These are phyloP conservation scores for Drosophila baimaii DNA, from an alignment of 1,140 invertebrate genomes.

Conservation along the genomic window DNA sequence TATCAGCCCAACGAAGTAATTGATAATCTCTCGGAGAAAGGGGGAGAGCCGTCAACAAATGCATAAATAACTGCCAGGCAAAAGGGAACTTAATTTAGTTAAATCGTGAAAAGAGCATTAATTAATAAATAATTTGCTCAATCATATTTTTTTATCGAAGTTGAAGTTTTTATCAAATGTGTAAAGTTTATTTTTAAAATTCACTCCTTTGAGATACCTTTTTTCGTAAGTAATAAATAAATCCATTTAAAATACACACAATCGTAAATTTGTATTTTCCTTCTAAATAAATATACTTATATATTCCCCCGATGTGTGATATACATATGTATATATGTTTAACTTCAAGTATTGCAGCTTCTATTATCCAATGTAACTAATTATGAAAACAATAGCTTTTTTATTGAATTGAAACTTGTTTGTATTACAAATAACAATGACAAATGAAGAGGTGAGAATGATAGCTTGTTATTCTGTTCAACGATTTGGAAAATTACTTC, in stretches of 20 bases:
- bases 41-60: constrained; percentile 1
- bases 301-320: no score
- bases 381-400: not conserved
- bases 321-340: no score
- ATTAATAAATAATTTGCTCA: not conserved
- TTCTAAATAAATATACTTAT: no score
- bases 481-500: not conserved
- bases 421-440: not conserved
- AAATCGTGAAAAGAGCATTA: not conserved
- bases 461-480: constrained; percentile 1
- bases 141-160: no score
- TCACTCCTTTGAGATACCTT: no score
- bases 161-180: no score
- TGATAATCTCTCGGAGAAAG: constrained; percentile 50
- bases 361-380: not conserved
- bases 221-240: no score
- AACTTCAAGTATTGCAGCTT: not conserved
- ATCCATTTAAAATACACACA: no score
- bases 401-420: not conserved
- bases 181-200: no score
- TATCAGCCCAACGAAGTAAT: constrained; percentile 35
- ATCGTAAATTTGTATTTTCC: no score
- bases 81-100: not conserved
- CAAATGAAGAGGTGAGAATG: not conserved
- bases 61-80: constrained; percentile 18